phyloP scores from a whole-genome alignment of 2,888 invertebrate species.

The Buathra laborator region DNA sequence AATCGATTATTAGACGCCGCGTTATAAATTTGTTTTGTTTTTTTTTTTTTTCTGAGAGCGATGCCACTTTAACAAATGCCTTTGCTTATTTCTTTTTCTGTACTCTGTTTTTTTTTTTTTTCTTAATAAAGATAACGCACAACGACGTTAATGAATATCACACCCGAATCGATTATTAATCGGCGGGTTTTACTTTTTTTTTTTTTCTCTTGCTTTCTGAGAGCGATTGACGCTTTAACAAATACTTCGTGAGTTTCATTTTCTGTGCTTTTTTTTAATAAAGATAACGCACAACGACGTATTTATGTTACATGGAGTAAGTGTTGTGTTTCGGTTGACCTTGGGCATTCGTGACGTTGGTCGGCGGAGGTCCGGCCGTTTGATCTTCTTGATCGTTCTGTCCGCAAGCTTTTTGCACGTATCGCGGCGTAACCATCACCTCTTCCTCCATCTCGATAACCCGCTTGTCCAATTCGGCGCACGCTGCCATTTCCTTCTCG shows the following conservation, averaged over 20 bases:
- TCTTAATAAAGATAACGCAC: constrained; percentile 80
- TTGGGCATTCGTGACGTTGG: constrained; percentile 81
- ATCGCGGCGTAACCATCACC: constrained; percentile 95
- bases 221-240: not conserved
- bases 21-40: not conserved
- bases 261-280: constrained; percentile 74
- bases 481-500: constrained; percentile 94
- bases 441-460: constrained; percentile 97
- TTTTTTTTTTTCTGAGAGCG: not conserved
- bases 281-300: constrained; percentile 78
- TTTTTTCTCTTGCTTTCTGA: constrained; percentile 1
- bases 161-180: not conserved
- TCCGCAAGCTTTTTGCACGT: constrained; percentile 87
- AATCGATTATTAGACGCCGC: not conserved
- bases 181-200: not conserved
- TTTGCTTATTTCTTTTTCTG: constrained; percentile 39
- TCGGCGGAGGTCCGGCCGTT: constrained; percentile 79
- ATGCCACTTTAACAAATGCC: constrained; percentile 20
- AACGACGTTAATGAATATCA: not conserved
- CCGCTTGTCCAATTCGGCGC: constrained; percentile 95
- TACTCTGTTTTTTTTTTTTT: constrained; percentile 62
- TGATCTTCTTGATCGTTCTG: constrained; percentile 84
- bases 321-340: constrained; percentile 83
- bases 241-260: constrained; percentile 47
- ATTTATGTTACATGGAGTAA: constrained; percentile 83